Conservation (phyloP, 2,888 invertebrate species). For the Dasysyrphus albostriatus region DNA sequence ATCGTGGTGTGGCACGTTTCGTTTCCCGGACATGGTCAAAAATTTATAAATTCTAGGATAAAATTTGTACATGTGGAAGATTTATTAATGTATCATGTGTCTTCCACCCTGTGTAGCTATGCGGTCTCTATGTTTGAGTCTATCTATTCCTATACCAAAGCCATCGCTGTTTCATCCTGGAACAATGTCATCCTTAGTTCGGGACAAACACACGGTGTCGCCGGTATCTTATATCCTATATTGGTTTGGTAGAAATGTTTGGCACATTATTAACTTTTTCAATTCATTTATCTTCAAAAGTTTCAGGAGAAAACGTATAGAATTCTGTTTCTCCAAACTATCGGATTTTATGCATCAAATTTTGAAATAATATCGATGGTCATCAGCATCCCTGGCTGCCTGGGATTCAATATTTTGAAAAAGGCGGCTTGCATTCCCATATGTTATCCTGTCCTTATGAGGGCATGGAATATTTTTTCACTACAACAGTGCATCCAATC, state of each 20-base stretch:
- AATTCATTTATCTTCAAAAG: neutral
- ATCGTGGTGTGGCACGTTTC: constrained; percentile 55
- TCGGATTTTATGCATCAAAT: neutral
- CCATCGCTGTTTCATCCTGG: constrained; percentile 25
- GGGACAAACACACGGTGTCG: constrained; percentile 23
- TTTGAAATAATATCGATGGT: neutral
- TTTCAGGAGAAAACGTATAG: neutral
- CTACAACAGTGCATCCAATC: neutral
- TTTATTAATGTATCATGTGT: constrained; percentile 77
- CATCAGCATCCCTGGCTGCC: neutral
- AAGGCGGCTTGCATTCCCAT: neutral
- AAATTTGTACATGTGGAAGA: constrained; percentile 76
- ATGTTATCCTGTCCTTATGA: neutral
- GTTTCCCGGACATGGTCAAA: constrained; percentile 63
- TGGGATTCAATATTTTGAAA: neutral
- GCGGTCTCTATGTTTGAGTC: constrained; percentile 40
- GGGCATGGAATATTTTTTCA: neutral
- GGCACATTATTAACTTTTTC: neutral
- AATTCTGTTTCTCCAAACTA: neutral
- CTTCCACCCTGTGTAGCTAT: constrained; percentile 36
- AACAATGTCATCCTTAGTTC: constrained; percentile 28
- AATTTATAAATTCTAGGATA: constrained; percentile 72
- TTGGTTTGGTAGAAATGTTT: neutral
- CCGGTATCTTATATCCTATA: constrained; percentile 1
- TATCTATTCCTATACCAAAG: constrained; percentile 17